Percentiles rank a stretch among this genome's conserved stretches.
Conservation (phyloP, 1,140 invertebrate species). For the Pomacea maculata region DNA sequence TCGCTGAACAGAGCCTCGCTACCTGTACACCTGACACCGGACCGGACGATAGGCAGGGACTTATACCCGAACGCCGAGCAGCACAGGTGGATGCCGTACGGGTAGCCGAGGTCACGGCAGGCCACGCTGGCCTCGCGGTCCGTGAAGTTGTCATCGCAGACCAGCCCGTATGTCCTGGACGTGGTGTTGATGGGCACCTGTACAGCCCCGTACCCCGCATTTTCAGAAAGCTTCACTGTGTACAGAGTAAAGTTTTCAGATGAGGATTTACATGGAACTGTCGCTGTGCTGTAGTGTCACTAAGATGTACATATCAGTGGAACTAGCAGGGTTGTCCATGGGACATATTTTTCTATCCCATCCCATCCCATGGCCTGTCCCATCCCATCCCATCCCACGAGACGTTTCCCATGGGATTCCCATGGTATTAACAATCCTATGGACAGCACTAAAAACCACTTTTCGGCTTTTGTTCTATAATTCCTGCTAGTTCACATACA, state of each 20-base stretch:
- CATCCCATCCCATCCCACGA: too few relatives aligned
- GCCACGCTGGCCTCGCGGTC: constrained; percentile 38
- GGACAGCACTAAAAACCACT: too few relatives aligned
- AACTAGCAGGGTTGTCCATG: too few relatives aligned
- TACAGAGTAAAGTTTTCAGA: neutral
- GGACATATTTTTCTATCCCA: too few relatives aligned
- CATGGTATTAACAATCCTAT: too few relatives aligned
- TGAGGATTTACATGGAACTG: too few relatives aligned
- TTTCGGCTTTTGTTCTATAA: too few relatives aligned
- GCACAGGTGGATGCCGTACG: constrained; percentile 43
- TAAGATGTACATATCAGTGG: too few relatives aligned
- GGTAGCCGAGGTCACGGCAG: constrained; percentile 43
- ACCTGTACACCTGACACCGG: constrained; percentile 41
- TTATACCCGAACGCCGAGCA: constrained; percentile 42
- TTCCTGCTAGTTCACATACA: too few relatives aligned
- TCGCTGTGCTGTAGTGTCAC: too few relatives aligned
- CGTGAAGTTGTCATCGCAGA: constrained; percentile 45
- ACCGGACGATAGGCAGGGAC: neutral
- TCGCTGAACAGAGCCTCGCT: constrained; percentile 32
- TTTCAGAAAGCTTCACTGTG: constrained; percentile 36
- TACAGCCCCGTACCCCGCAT: constrained; percentile 40
- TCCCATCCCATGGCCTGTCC: too few relatives aligned
- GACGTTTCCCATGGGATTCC: too few relatives aligned
- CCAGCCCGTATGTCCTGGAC: constrained; percentile 30
- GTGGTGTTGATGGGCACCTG: constrained; percentile 31